These are phyloP conservation scores for Salpingus planirostris DNA, from an alignment of 2,888 invertebrate genomes.

Conservation along the genomic window DNA sequence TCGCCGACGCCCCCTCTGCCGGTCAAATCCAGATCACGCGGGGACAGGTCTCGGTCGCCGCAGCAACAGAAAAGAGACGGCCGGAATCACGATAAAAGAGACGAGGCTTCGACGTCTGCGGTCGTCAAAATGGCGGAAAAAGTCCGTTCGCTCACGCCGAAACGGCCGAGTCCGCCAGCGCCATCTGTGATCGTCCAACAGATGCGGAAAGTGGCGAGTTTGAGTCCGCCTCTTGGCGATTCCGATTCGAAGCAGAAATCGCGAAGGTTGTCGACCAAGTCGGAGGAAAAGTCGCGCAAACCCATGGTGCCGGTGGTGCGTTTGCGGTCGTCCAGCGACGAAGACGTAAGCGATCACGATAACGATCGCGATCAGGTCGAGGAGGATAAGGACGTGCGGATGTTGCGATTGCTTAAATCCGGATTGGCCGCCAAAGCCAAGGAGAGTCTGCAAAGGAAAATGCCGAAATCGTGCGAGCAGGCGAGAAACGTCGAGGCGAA, in stretches of 20 bases:
- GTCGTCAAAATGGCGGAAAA: constrained; percentile 5
- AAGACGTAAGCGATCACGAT: constrained; percentile 43
- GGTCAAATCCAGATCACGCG: constrained; percentile 9
- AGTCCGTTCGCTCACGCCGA: constrained; percentile 11
- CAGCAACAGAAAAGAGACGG: constrained; percentile 8
- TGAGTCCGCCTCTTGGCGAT: constrained; percentile 1
- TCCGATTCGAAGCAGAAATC: constrained; percentile 7
- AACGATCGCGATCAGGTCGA: constrained; percentile 50
- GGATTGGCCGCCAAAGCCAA: constrained; percentile 64
- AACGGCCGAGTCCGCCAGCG: constrained; percentile 5
- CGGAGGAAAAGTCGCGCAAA: constrained; percentile 14
- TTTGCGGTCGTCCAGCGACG: constrained; percentile 47
- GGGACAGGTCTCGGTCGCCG: constrained; percentile 3
- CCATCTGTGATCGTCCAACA: not conserved
- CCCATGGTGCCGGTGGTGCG: constrained; percentile 49
- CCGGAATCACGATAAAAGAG: not conserved
- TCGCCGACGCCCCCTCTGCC: constrained; percentile 20
- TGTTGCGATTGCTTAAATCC: constrained; percentile 56
- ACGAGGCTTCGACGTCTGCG: too few relatives aligned
- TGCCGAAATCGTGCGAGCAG: too few relatives aligned
- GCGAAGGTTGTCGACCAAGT: constrained; percentile 2
- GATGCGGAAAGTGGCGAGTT: constrained; percentile 8
- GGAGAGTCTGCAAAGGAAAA: constrained; percentile 54
- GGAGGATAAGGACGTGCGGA: constrained; percentile 57
- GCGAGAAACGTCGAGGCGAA: too few relatives aligned